A percentile compares a stretch with the other conserved stretches of the same genome.
Evolutionary conservation across 1,140 invertebrate species (phyloP).

Genomic region (Drosophila malerkotliana): DNA sequence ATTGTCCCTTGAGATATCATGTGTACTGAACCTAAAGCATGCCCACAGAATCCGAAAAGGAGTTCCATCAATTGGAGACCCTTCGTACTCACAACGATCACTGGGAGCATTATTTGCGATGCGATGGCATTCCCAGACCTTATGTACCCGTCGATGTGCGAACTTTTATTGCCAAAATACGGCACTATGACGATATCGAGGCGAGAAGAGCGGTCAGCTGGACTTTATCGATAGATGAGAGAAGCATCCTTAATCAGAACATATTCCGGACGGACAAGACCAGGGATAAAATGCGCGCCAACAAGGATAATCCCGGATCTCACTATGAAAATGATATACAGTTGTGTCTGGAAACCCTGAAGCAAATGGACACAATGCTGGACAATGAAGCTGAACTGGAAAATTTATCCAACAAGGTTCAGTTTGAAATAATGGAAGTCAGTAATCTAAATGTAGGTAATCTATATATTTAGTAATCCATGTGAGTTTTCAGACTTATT

Average conservation of each 20-base stretch:
- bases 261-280: slow-evolving; percentile 48
- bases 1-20: neutral
- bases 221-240: slow-evolving; percentile 60
- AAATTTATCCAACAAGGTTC: slow-evolving; percentile 1
- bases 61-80: slow-evolving; percentile 26
- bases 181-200: slow-evolving; percentile 37
- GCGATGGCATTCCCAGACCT: slow-evolving; percentile 65
- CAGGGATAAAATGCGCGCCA: neutral
- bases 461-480: neutral
- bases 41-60: slow-evolving; percentile 22
- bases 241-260: slow-evolving; percentile 59
- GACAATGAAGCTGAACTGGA: slow-evolving; percentile 55
- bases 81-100: slow-evolving; percentile 13
- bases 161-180: slow-evolving; percentile 49
- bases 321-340: slow-evolving; percentile 41
- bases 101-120: slow-evolving; percentile 61
- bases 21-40: too few relatives aligned
- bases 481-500: slow-evolving; percentile 24
- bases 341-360: slow-evolving; percentile 37
- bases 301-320: slow-evolving; percentile 29
- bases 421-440: slow-evolving; percentile 52
- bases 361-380: slow-evolving; percentile 54
- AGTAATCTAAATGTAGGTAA: neutral
- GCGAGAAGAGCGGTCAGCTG: slow-evolving; percentile 49
- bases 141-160: slow-evolving; percentile 62